These are phyloP conservation scores for Apogon talboti DNA, from an alignment of 2,797 vertebrate species.

Conservation along the genomic window DNA sequence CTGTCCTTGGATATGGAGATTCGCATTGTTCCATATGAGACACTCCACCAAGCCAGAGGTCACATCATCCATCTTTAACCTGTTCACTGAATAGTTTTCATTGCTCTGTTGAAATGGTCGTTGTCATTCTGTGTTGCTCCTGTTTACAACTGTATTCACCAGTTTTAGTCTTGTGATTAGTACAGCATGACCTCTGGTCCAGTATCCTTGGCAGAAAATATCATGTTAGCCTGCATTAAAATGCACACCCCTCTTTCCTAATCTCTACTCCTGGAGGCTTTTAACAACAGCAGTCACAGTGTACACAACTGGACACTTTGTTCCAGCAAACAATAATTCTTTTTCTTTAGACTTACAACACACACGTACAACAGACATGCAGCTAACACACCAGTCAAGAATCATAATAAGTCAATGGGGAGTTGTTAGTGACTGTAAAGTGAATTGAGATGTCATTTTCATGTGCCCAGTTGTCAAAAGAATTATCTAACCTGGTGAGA, in stretches of 20 bases:
- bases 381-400: too few relatives aligned
- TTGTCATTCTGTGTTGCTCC: constrained; percentile 37
- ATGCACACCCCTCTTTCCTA: neutral
- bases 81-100: constrained; percentile 36
- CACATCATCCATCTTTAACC: constrained; percentile 53
- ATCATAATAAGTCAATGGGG: too few relatives aligned
- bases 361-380: too few relatives aligned
- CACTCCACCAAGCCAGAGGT: constrained; percentile 38
- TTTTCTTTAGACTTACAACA: too few relatives aligned
- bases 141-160: constrained; percentile 51
- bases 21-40: constrained; percentile 49
- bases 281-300: too few relatives aligned
- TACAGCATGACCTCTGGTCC: constrained; percentile 50
- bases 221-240: neutral
- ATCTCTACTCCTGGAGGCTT: too few relatives aligned
- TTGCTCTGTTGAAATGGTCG: constrained; percentile 42
- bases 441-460: too few relatives aligned
- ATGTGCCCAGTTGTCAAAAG: too few relatives aligned
- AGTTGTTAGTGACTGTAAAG: too few relatives aligned
- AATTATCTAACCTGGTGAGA: too few relatives aligned
- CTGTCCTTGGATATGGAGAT: constrained; percentile 68
- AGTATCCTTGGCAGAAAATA: neutral
- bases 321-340: too few relatives aligned
- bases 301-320: too few relatives aligned
- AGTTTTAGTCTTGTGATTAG: constrained; percentile 67